phyloP scores from a whole-genome alignment of 1,140 invertebrate species.

The Ladona fulva region DNA sequence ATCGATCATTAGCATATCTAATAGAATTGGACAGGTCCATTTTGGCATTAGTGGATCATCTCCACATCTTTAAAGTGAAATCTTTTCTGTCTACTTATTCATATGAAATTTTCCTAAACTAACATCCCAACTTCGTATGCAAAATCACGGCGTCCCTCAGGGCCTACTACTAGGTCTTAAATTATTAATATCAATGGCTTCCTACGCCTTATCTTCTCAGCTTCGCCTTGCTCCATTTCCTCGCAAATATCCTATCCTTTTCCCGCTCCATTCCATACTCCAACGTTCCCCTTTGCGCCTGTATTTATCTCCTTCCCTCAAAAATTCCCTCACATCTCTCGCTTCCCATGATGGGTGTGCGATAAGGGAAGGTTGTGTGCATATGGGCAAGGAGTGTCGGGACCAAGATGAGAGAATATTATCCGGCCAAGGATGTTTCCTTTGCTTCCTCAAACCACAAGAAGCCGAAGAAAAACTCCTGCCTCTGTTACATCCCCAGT shows the following conservation, averaged over 20 bases:
- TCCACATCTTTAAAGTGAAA: too few relatives aligned
- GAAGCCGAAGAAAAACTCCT: conserved; percentile 16
- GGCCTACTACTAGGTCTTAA: not conserved
- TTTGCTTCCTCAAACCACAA: not conserved
- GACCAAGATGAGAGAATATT: conserved; percentile 9
- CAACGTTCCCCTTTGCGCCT: not conserved
- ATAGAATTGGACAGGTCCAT: too few relatives aligned
- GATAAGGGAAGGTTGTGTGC: conserved; percentile 12
- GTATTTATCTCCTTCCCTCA: not conserved
- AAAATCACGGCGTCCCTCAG: not conserved
- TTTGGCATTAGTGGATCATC: too few relatives aligned
- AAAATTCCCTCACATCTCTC: not conserved
- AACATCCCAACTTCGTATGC: not conserved
- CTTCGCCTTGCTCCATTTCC: not conserved
- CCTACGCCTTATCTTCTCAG: not conserved
- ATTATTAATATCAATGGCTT: conserved; percentile 4
- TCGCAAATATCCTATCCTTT: not conserved
- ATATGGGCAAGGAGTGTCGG: not conserved
- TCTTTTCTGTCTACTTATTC: too few relatives aligned
- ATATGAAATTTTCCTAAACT: not conserved
- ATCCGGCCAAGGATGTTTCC: conserved; percentile 3
- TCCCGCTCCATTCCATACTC: not conserved
- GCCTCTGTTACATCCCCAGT: conserved; percentile 20
- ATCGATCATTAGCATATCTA: too few relatives aligned
- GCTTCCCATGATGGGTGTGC: conserved; percentile 12